Conservation (phyloP, 37 sponge, comb jelly and placozoan species). For the Eunapius fragilis region DNA sequence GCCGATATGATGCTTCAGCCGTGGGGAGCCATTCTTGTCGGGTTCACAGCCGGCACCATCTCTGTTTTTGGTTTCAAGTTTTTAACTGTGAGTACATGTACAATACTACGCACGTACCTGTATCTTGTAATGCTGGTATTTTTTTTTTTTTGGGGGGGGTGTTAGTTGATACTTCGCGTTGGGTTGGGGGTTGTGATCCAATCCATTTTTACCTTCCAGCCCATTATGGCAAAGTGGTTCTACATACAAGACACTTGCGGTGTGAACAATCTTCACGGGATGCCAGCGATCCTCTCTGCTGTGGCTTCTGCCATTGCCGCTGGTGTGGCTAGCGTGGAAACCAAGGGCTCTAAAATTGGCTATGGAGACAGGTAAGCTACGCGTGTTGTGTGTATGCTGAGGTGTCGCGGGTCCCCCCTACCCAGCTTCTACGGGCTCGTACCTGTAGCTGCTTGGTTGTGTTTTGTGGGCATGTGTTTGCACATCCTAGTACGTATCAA, state of each 20-base stretch:
- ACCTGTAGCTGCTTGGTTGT: too few relatives aligned
- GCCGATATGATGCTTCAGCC: slow-evolving; percentile 83
- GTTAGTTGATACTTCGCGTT: too few relatives aligned
- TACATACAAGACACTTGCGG: slow-evolving; percentile 87
- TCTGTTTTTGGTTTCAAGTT: slow-evolving; percentile 80
- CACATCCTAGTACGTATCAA: too few relatives aligned
- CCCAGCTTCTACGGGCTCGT: too few relatives aligned
- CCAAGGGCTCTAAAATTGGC: not conserved
- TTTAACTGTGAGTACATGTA: slow-evolving; percentile 51
- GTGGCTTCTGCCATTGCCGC: slow-evolving; percentile 79
- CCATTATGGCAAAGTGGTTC: slow-evolving; percentile 55
- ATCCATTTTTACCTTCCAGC: slow-evolving; percentile 28
- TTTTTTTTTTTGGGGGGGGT: not conserved
- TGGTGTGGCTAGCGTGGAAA: slow-evolving; percentile 24
- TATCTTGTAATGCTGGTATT: not conserved
- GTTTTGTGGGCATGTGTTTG: too few relatives aligned
- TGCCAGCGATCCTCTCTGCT: slow-evolving; percentile 92
- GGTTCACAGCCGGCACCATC: slow-evolving; percentile 62
- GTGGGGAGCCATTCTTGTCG: slow-evolving; percentile 89
- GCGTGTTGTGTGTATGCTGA: too few relatives aligned
- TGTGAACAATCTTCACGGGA: slow-evolving; percentile 92
- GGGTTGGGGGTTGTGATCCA: too few relatives aligned
- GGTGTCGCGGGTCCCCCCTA: too few relatives aligned
- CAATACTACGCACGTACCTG: not conserved
- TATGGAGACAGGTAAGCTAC: slow-evolving; percentile 71